These are phyloP conservation scores for Chrosomus eos DNA, from an alignment of 2,797 vertebrate genomes.

Conservation along the genomic window DNA sequence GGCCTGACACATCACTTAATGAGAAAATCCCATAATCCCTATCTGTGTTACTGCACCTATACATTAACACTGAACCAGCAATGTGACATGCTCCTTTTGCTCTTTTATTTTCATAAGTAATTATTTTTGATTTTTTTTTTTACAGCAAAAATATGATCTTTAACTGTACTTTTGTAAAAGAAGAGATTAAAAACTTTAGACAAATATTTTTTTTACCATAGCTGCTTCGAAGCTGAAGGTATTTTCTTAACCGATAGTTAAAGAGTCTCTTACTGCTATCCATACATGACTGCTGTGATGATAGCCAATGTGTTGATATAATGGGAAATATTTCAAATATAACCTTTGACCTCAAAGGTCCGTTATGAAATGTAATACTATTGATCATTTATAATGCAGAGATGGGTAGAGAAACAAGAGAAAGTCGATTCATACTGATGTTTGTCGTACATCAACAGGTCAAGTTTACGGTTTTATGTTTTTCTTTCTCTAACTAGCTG, in stretches of 20 bases:
- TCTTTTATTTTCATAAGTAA: conserved; percentile 25
- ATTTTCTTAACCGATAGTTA: conserved; percentile 46
- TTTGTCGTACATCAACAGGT: conserved; percentile 3
- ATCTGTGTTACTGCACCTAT: conserved; percentile 11
- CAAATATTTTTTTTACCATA: conserved; percentile 53
- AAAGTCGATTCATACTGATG: neutral
- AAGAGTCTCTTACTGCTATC: conserved; percentile 29
- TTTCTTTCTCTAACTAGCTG: conserved; percentile 34
- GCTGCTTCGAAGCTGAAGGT: conserved; percentile 42
- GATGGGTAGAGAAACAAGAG: neutral
- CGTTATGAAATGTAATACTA: neutral
- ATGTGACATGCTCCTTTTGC: conserved; percentile 29
- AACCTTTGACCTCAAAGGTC: conserved; percentile 41
- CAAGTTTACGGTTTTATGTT: conserved; percentile 15
- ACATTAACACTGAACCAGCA: conserved; percentile 43
- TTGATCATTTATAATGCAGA: conserved; percentile 21
- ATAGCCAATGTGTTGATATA: conserved; percentile 32
- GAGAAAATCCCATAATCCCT: conserved; percentile 31
- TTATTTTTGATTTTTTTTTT: conserved; percentile 29
- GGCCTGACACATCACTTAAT: neutral
- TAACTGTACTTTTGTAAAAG: conserved; percentile 34
- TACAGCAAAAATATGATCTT: conserved; percentile 14
- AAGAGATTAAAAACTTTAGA: conserved; percentile 37
- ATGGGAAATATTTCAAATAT: conserved; percentile 51
- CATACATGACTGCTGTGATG: conserved; percentile 30